Conservation (phyloP, 2,888 invertebrate genomes). For the Cheilosia urbana region DNA sequence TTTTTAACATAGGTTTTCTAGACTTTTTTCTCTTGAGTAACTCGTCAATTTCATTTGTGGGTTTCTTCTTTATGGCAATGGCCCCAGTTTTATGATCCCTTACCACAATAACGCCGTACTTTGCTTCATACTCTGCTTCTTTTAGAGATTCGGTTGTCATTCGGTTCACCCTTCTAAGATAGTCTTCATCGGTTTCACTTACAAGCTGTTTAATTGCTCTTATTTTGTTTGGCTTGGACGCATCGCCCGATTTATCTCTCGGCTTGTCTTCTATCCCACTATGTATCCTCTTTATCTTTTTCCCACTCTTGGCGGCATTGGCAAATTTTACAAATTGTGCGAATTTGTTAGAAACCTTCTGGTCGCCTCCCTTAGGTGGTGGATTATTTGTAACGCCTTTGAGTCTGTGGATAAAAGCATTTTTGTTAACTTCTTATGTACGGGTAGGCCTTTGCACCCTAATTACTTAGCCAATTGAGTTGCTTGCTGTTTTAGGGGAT, state of each 20-base stretch:
- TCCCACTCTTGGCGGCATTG: conserved; percentile 83
- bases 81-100: conserved; percentile 85
- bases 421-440: not conserved
- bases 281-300: conserved; percentile 79
- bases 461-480: conserved; percentile 87
- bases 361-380: conserved; percentile 88
- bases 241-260: conserved; percentile 58
- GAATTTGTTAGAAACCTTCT: conserved; percentile 90
- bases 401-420: conserved; percentile 14
- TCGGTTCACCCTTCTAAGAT: conserved; percentile 87
- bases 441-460: not conserved
- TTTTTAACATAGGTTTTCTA: conserved; percentile 44
- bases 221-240: conserved; percentile 81
- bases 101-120: conserved; percentile 86
- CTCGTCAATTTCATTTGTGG: conserved; percentile 85
- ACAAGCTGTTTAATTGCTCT: conserved; percentile 86
- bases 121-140: conserved; percentile 87
- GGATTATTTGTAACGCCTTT: conserved; percentile 88
- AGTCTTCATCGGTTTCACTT: conserved; percentile 87
- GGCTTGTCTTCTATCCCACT: conserved; percentile 81
- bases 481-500: conserved; percentile 89
- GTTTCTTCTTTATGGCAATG: conserved; percentile 83
- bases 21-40: conserved; percentile 82
- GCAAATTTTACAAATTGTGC: conserved; percentile 87
- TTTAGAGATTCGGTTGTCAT: conserved; percentile 87